Base-by-base conservation (phyloP, 2,113 vertebrate species). In the Gymnorhina tibicen region DNA sequence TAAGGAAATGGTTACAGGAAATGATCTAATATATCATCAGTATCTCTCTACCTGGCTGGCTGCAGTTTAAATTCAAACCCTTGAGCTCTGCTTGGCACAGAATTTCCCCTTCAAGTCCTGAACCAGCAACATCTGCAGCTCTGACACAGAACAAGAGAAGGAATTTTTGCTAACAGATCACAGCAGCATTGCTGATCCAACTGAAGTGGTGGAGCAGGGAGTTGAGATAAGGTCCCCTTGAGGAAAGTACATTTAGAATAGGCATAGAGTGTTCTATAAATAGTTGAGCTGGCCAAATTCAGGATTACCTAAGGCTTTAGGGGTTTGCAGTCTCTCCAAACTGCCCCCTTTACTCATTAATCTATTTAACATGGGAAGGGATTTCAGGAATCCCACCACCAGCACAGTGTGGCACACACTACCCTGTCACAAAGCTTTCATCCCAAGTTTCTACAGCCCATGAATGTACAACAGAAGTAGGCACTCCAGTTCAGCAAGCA, bases 191-290 rank as follows among this genome's bases (percentile, higher is more conserved):
- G 60, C 88, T 92, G 85, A 92, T 92, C 44, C 85, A 92, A 86
- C 79, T 75, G 77, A 91, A 92, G 49, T 60, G 80, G 56, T 81
- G 69, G 86, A 91, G 56, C 52, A 91, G 62, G 39, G 68, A 55
- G 53, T 27, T 84, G 85, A 93, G 82, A 93, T 89, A 72, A 91
- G 44, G 37, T 78, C 41, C 79, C 69, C 73, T 81, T 91, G 91
- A 87, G 88, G 56, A 87, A 93, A 87, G 46, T 60, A 77, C 90
- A 84, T 78, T 88, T 92, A 91, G 90, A 95, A 91, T 52, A 84
- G 42, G 56, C 63, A 70, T 52, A 63, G 85, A 79, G 21, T 28
- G 12, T 44, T 93, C 95, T 86, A 93, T 72, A 94, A 96, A 94
- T 90, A 96, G 49, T 44, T 46, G 28, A 88, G 72, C 78, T 74